phyloP scores from a whole-genome alignment of 2,113 vertebrate species.

The Pao palembangensis region DNA sequence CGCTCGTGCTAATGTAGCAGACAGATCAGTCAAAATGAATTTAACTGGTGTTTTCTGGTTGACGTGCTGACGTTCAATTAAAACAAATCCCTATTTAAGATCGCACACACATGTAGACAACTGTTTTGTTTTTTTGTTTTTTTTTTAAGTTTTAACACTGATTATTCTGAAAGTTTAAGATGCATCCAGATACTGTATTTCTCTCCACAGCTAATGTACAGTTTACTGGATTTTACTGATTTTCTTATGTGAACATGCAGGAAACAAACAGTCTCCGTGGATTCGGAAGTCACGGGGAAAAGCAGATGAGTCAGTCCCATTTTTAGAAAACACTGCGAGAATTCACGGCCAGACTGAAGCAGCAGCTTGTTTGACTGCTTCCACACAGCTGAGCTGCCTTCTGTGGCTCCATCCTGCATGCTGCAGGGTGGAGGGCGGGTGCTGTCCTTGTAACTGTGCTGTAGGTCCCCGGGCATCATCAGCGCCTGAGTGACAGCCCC shows the following conservation, averaged over 20 bases:
- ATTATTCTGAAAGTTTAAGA: too few species aligned
- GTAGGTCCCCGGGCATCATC: conserved; percentile 52
- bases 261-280: too few species aligned
- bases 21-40: conserved; percentile 3
- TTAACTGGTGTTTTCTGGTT: conserved; percentile 3
- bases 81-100: background rate
- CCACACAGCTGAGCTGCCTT: conserved; percentile 70
- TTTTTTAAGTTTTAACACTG: too few species aligned
- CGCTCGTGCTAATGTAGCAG: background rate
- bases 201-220: too few species aligned
- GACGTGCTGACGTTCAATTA: conserved; percentile 3
- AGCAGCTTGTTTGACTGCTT: conserved; percentile 68
- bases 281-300: conserved; percentile 3
- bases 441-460: conserved; percentile 65
- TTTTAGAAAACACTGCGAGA: conserved; percentile 43
- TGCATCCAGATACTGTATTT: too few species aligned
- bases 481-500: conserved; percentile 59
- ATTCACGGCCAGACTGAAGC: conserved; percentile 51
- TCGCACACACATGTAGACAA: conserved; percentile 7
- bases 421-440: conserved; percentile 68
- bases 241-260: too few species aligned
- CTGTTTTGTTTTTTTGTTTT: background rate
- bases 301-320: conserved; percentile 28
- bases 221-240: too few species aligned
- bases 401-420: conserved; percentile 57